Percentiles rank a stretch among this genome's conserved stretches.
phyloP scores from a whole-genome alignment of 2,797 vertebrate species.

The Crypturellus tataupa region DNA sequence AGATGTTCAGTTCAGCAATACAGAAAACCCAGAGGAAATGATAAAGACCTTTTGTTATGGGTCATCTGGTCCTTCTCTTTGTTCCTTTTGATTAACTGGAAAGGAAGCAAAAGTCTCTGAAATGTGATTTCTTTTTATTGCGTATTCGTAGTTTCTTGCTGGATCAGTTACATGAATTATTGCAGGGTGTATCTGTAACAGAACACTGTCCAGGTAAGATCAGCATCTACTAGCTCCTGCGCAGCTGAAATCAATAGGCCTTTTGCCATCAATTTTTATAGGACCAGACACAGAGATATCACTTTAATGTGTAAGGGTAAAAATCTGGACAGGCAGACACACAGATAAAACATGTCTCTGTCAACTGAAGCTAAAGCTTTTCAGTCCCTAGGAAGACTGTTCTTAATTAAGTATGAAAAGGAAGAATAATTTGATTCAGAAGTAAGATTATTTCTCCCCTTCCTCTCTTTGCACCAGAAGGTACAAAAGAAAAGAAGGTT shows the following conservation, averaged over 20 bases:
- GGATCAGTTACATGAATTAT: background rate
- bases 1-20: background rate
- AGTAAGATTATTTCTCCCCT: background rate
- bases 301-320: background rate
- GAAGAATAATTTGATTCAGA: constrained; percentile 7
- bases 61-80: background rate
- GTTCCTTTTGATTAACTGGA: background rate
- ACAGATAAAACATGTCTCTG: background rate
- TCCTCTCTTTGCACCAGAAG: background rate
- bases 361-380: constrained; percentile 13
- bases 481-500: background rate
- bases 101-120: background rate
- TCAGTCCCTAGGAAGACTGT: background rate
- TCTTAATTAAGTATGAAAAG: background rate
- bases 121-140: background rate
- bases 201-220: constrained; percentile 24
- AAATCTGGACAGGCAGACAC: background rate
- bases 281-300: background rate
- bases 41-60: background rate
- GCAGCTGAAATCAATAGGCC: background rate
- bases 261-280: background rate
- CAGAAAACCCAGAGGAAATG: background rate
- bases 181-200: constrained; percentile 37
- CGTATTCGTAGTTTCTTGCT: background rate
- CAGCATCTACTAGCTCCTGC: constrained; percentile 24